phyloP scores from a whole-genome alignment of 2,888 invertebrate genomes.

The Eurytoma californica region DNA sequence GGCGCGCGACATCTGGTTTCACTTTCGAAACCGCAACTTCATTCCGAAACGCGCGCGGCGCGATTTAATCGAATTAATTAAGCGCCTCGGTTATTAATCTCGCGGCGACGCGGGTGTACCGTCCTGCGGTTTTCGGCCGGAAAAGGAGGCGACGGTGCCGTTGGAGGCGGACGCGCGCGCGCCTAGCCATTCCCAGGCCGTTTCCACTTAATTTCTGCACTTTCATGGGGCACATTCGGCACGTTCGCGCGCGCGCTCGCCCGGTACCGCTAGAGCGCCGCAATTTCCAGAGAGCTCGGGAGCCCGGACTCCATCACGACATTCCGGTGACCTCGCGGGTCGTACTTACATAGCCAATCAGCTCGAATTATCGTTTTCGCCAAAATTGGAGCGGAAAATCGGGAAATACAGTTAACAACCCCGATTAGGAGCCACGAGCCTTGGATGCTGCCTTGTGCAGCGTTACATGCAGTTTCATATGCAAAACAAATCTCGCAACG shows the following conservation, averaged over 20 bases:
- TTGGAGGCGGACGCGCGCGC: not conserved
- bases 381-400: slow-evolving; percentile 48
- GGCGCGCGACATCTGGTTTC: not conserved
- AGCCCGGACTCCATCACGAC: slow-evolving; percentile 33
- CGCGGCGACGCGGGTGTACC: too few species aligned
- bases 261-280: slow-evolving; percentile 21
- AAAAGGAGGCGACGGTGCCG: not conserved
- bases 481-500: too few species aligned
- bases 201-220: not conserved
- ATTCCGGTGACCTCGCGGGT: slow-evolving; percentile 23
- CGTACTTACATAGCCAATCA: slow-evolving; percentile 4
- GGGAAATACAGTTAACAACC: slow-evolving; percentile 20
- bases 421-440: not conserved
- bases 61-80: too few species aligned
- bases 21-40: slow-evolving; percentile 21
- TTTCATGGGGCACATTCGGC: slow-evolving; percentile 18
- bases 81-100: too few species aligned
- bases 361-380: slow-evolving; percentile 32
- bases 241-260: slow-evolving; percentile 3
- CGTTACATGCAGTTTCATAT: not conserved
- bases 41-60: too few species aligned
- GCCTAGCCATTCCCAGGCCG: not conserved
- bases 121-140: too few species aligned
- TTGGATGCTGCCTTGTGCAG: not conserved
- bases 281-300: slow-evolving; percentile 29